phyloP scores from a whole-genome alignment of 2,113 vertebrate genomes.

The Phylloscopus trochiloides region DNA sequence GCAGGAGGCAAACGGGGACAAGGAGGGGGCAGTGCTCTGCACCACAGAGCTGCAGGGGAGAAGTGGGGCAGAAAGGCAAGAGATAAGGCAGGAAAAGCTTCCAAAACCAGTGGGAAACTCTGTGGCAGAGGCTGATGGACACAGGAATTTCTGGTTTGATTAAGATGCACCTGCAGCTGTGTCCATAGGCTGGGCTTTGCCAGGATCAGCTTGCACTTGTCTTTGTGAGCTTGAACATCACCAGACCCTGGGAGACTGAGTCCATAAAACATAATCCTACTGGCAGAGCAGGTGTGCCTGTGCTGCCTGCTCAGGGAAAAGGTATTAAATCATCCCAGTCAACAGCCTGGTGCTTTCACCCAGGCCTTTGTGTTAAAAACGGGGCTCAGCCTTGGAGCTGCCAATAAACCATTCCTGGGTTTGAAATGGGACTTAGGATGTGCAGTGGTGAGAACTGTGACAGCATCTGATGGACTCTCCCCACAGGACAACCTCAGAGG shows the following conservation, averaged over 20 bases:
- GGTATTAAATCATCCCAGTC: neutral
- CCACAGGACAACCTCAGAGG: neutral
- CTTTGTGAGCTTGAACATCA: neutral
- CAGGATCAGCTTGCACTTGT: neutral
- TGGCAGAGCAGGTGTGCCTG: neutral
- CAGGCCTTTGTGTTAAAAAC: neutral
- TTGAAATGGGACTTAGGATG: neutral
- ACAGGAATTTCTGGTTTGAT: neutral
- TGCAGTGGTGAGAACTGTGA: neutral
- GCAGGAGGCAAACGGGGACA: neutral
- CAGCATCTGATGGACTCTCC: neutral
- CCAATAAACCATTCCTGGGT: neutral
- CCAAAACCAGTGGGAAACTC: neutral
- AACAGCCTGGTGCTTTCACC: neutral
- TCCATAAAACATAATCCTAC: neutral
- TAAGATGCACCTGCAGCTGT: neutral
- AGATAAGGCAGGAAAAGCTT: neutral
- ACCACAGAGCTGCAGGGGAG: neutral
- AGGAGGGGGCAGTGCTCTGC: neutral
- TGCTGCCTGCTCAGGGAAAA: neutral
- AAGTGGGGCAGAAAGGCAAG: neutral
- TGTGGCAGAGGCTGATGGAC: neutral
- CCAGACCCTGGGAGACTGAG: neutral
- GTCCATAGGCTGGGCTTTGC: neutral
- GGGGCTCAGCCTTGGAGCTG: neutral